Evolutionary conservation across 2,797 vertebrate genomes (phyloP), one percentile per base, ranked within the genome.

Genomic region (Sciurus vulgaris): DNA sequence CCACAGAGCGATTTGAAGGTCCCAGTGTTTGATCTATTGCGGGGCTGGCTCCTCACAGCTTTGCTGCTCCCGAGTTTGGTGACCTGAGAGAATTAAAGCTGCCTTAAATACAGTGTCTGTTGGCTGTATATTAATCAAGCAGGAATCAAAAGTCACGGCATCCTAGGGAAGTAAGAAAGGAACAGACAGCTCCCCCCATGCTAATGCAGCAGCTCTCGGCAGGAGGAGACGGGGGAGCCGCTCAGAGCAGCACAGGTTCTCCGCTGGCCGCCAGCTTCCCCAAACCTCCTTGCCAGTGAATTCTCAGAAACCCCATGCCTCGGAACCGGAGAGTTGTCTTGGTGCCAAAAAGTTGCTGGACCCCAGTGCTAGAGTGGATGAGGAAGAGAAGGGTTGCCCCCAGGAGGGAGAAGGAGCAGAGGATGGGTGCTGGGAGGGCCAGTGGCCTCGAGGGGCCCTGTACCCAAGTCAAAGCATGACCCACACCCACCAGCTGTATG

Each of bases 11-110:
- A 97, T 97, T 86, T 95, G 97, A 96, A 98, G 96, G 97, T 91
- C 96, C 94, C 77, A 7, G 96, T 88, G 97, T 97, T 97, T 97
- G 97, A 97, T 96, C 97, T 97, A 90, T 67, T 20, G 96, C 93
- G 5, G 96, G 96, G 91, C 91, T 85, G 97, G 94, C 96, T 97
- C 93, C 94, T 96, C 69, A 35, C 84, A 70, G 94, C 96, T 96
- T 94, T 97, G 93, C 95, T 61, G 95, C 97, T 95, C 91, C 90
- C 0, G 93, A 67, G 96, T 96, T 89, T 94, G 96, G 97, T 96
- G 97, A 96, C 97, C 96, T 92, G 86, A 93, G 97, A 96, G 97
- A 96, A 97, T 97, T 95, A 95, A 95, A 96, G 96, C 93, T 83
- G 92, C 94, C 97, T 96, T 97, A 97, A 97, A 95, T 95, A 96